Evolutionary conservation across 2,888 invertebrate genomes (phyloP).

Genomic region (Zootermopsis nevadensis): DNA sequence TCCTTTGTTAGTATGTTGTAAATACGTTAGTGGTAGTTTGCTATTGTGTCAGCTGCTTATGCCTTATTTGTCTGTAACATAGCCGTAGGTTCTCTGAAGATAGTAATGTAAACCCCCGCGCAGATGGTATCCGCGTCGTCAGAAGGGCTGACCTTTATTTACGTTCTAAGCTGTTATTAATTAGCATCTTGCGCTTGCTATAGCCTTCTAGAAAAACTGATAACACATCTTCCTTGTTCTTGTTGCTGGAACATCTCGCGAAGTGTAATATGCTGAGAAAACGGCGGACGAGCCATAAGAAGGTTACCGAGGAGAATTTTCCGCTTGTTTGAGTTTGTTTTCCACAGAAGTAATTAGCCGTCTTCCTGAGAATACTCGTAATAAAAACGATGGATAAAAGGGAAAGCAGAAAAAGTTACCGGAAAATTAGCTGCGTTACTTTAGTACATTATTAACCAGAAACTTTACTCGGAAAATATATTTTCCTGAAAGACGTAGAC

Average conservation of each 20-base stretch:
- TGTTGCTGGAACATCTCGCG: neutral
- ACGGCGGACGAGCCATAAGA: neutral
- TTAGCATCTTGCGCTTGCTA: neutral
- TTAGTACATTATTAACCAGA: neutral
- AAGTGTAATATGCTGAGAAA: neutral
- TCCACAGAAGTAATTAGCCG: neutral
- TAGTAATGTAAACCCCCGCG: too few relatives aligned
- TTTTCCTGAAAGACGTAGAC: neutral
- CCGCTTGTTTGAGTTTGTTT: constrained; percentile 16
- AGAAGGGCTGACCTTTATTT: neutral
- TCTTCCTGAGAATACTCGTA: neutral
- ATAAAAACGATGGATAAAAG: neutral
- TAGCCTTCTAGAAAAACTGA: neutral
- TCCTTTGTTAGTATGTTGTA: too few relatives aligned
- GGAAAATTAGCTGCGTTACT: neutral
- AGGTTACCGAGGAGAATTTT: neutral
- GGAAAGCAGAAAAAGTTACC: neutral
- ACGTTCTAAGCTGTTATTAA: neutral
- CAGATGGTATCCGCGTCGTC: too few relatives aligned
- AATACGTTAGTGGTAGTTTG: too few relatives aligned
- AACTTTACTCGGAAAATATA: neutral
- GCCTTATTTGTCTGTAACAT: too few relatives aligned
- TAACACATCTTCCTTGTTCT: neutral
- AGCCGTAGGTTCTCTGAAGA: too few relatives aligned
- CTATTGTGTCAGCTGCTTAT: too few relatives aligned